Conservation (phyloP, 2,888 invertebrate genomes). For the Chrysolina haemoptera region DNA sequence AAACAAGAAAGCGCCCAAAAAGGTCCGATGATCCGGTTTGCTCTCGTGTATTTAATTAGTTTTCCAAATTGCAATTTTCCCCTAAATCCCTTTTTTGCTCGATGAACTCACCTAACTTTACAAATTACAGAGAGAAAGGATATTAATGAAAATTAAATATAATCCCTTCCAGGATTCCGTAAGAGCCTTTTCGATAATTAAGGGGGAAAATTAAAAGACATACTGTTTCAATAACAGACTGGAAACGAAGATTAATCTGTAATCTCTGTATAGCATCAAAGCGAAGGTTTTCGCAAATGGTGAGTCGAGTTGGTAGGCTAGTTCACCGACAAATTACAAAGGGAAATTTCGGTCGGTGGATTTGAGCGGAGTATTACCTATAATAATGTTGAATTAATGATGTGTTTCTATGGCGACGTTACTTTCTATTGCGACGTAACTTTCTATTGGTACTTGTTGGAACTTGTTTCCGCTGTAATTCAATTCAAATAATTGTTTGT, state of each 20-base stretch:
- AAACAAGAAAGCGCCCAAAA: slow-evolving; percentile 45
- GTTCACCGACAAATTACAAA: slow-evolving; percentile 1
- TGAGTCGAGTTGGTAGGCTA: background rate
- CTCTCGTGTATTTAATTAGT: slow-evolving; percentile 42
- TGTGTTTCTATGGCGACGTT: background rate
- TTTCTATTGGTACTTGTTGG: background rate
- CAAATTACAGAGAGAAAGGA: slow-evolving; percentile 25
- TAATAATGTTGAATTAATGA: background rate
- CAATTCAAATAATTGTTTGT: background rate
- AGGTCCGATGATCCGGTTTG: slow-evolving; percentile 41
- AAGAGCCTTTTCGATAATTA: slow-evolving; percentile 27
- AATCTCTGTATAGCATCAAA: background rate
- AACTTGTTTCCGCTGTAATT: background rate
- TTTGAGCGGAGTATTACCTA: background rate
- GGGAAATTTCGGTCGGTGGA: background rate
- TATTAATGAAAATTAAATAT: slow-evolving; percentile 42
- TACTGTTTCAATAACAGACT: slow-evolving; percentile 12
- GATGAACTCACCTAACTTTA: slow-evolving; percentile 21
- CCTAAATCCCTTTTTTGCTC: slow-evolving; percentile 15
- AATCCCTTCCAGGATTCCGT: slow-evolving; percentile 34
- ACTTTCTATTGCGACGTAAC: background rate
- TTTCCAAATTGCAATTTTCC: slow-evolving; percentile 32
- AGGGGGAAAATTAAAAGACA: slow-evolving; percentile 31
- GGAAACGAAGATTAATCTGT: slow-evolving; percentile 16
- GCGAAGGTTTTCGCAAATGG: background rate